Conservation (phyloP, 2,888 invertebrate species). For the Chydorus sphaericus region DNA sequence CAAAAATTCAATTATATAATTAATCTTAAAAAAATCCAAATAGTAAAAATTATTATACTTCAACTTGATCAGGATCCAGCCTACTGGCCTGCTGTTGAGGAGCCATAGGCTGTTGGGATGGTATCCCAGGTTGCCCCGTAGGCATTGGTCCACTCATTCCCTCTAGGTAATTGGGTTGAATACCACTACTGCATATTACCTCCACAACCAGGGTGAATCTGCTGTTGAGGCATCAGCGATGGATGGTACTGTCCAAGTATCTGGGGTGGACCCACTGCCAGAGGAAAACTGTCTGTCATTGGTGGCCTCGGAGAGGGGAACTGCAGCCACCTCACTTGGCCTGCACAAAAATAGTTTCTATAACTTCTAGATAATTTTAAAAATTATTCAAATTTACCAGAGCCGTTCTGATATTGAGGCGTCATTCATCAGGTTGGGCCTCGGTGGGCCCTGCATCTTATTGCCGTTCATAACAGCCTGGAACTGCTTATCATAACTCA, state of each 20-base stretch:
- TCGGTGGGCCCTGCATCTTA: conserved; percentile 11
- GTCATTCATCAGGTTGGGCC: conserved; percentile 9
- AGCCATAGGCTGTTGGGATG: too few relatives aligned
- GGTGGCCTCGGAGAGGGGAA: conserved; percentile 17
- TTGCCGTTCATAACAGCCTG: too few relatives aligned
- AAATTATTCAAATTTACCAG: conserved; percentile 9
- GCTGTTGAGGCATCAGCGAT: conserved; percentile 15
- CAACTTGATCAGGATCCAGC: conserved; percentile 75
- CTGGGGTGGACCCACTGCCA: conserved; percentile 14
- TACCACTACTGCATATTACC: conserved; percentile 7
- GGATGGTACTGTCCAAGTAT: conserved; percentile 13
- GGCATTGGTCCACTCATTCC: conserved; percentile 23
- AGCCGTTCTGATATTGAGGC: conserved; percentile 16
- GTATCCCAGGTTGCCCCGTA: conserved; percentile 27
- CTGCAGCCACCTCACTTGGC: neutral
- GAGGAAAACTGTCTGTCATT: conserved; percentile 17
- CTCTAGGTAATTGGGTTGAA: conserved; percentile 15
- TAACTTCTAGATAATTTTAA: neutral
- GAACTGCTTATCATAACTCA: too few relatives aligned
- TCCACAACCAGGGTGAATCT: conserved; percentile 14
- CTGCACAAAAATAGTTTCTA: neutral
- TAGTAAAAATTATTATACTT: too few relatives aligned
- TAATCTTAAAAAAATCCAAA: too few relatives aligned
- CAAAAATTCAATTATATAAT: too few relatives aligned
- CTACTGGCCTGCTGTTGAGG: conserved; percentile 27